Evolutionary conservation across 2,888 invertebrate species (phyloP), one percentile per base, ranked within the genome.

Genomic region (Euphydryas editha): DNA sequence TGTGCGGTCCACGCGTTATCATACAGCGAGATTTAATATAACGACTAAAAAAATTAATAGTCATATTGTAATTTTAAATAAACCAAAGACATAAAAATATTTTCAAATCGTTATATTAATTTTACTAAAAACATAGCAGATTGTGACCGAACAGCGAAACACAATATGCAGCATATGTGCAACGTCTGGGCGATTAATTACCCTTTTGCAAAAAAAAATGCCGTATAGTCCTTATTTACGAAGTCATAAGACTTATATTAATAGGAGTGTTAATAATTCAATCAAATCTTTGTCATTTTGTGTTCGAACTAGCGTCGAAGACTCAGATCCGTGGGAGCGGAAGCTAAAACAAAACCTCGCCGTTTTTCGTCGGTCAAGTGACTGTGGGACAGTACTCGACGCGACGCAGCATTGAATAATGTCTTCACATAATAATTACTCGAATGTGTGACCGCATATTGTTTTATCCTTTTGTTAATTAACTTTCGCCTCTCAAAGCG

Each of bases 311-410:
- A 51, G 24, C 24, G 51, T 59, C 21, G 24, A 46, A 58, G 63
- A 49, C 30, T 58, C 65, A 56, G 56, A 60, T 55, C 65, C 72
- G 75, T 76, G 75, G 66, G 75, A 76, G 69, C 75, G 75, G 75
- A 73, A 73, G 70, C 67, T 65, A 21, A 69, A 72, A 73, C 72
- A 72, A 67, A 64, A 68, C 62, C 66, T 65, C 58, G 37, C 56
- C 17, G 58, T 47, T 72, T 66, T 69, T 67, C 57, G 64, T 70
- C 63, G 54, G 59, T 63, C 62, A 62, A 54, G 36, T 17, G 36
- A 36, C 15, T 36, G 20, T 55, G 30, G 18, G 54, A 55, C 15
- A 39, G 18, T 15, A 24, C 42, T 7, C 6, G 17, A 3, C 20
- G 64, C 66, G 66, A n/a, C 66, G 63, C 56, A 21, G 39, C 37